Conservation (phyloP, 2,888 invertebrate species). For the Carcina quercana region DNA sequence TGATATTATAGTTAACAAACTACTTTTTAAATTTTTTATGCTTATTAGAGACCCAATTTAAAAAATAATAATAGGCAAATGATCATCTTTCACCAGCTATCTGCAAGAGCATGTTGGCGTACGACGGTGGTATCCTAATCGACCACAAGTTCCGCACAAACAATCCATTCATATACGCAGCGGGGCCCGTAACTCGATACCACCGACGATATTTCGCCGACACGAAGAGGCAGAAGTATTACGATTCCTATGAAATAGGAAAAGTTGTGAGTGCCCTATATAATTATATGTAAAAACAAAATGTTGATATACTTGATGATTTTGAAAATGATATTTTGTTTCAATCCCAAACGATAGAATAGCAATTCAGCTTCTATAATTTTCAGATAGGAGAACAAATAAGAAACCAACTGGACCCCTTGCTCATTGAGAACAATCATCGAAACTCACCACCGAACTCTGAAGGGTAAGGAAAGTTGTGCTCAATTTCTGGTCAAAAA, state of each 20-base stretch:
- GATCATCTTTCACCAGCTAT: slow-evolving; percentile 49
- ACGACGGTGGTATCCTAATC: slow-evolving; percentile 77
- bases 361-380: too few relatives aligned
- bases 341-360: neutral
- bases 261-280: slow-evolving; percentile 46
- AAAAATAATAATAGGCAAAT: too few relatives aligned
- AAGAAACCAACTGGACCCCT: slow-evolving; percentile 44
- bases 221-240: slow-evolving; percentile 72
- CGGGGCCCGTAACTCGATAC: slow-evolving; percentile 79
- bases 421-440: slow-evolving; percentile 29
- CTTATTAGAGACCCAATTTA: too few relatives aligned
- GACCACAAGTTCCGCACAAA: slow-evolving; percentile 76
- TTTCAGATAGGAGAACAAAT: slow-evolving; percentile 49
- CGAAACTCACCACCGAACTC: too few relatives aligned
- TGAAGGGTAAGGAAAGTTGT: too few relatives aligned
- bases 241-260: slow-evolving; percentile 78
- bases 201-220: slow-evolving; percentile 68
- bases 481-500: too few relatives aligned
- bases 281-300: too few relatives aligned
- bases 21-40: too few relatives aligned
- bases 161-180: slow-evolving; percentile 78
- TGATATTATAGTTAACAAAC: too few relatives aligned
- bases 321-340: too few relatives aligned
- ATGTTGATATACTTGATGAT: too few relatives aligned
- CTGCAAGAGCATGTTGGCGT: slow-evolving; percentile 67